Base-by-base conservation (phyloP, 1,140 invertebrate genomes). In the Brachionus sp. region DNA sequence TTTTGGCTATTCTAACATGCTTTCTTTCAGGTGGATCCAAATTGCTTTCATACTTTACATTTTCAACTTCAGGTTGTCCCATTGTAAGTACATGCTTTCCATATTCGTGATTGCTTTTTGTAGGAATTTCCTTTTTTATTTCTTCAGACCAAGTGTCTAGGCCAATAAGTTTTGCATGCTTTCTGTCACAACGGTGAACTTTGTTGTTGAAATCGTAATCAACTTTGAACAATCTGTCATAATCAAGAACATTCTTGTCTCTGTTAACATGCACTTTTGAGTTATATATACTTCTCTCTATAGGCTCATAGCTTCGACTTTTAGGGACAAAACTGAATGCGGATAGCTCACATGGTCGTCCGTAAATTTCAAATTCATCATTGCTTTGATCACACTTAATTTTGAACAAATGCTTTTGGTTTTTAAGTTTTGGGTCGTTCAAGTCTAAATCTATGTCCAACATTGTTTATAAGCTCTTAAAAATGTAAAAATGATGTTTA, bases 81-180 rank as follows among this genome's bases (percentile, higher is more conserved):
- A 85, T 64, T n/a, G 50, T 83, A 10, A 85, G 13, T 2, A 88
- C 73, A 16, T 85, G 80, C 78, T 88, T 87, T 46, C 88, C 88
- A 85, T 88, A 89, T 50, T 86, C 85, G n/a, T 87, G 86, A 12
- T 88, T 88, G 64, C 87, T 83, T 44, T 87, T 77, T 5, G 86
- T 85, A 7, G 88, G 88, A 5, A 88, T 86, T 16, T 82, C 80
- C 83, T 88, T 89, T n/a, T 82, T 50, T 12, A 84, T 10, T 35
- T 53, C 46, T 80, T 70, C 42, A 35, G 68, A 37, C 75, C 46
- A 75, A 77, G 64, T 10, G 13, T 70, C 50, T 6, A 89, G 85
- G 29, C 88, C 88, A 77, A 84, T 83, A n/a, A 85, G 87, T 85
- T 88, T 89, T 33, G 87, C 87, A 86, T 89, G 88, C 66, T 87